Conservation (phyloP, 1,140 invertebrate genomes). For the Pseudomyrmex cubaensis region DNA sequence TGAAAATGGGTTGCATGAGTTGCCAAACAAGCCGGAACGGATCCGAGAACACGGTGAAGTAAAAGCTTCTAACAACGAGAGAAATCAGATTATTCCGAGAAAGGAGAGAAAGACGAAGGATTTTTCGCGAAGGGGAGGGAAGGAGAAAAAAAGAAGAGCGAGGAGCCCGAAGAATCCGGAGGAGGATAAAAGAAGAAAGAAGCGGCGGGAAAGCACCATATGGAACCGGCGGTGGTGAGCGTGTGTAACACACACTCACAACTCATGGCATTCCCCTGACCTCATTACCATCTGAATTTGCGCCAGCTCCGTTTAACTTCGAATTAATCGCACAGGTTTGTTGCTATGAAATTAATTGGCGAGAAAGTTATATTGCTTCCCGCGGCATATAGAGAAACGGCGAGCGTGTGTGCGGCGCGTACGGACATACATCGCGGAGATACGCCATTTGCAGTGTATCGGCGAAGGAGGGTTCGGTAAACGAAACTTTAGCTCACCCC, state of each 20-base stretch:
- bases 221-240: conserved; percentile 29
- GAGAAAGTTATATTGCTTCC: conserved; percentile 74
- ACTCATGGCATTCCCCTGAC: conserved; percentile 21
- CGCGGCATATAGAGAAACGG: neutral
- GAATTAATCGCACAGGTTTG: conserved; percentile 66
- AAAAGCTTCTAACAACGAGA: conserved; percentile 58
- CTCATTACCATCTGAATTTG: conserved; percentile 62
- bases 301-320: conserved; percentile 60
- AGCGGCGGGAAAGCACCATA: conserved; percentile 37
- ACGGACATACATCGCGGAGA: neutral
- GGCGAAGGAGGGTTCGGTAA: conserved; percentile 31
- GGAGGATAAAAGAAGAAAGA: conserved; percentile 27
- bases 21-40: conserved; percentile 51
- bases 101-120: neutral
- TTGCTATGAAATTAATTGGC: conserved; percentile 74
- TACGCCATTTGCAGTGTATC: conserved; percentile 55
- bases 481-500: conserved; percentile 69
- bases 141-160: neutral
- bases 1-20: conserved; percentile 56
- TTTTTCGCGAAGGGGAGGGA: neutral
- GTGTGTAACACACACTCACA: neutral
- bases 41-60: conserved; percentile 45
- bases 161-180: conserved; percentile 5
- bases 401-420: neutral
- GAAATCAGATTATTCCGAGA: conserved; percentile 56